phyloP scores from a whole-genome alignment of 1,140 invertebrate genomes.

The Charaxes varanes region DNA sequence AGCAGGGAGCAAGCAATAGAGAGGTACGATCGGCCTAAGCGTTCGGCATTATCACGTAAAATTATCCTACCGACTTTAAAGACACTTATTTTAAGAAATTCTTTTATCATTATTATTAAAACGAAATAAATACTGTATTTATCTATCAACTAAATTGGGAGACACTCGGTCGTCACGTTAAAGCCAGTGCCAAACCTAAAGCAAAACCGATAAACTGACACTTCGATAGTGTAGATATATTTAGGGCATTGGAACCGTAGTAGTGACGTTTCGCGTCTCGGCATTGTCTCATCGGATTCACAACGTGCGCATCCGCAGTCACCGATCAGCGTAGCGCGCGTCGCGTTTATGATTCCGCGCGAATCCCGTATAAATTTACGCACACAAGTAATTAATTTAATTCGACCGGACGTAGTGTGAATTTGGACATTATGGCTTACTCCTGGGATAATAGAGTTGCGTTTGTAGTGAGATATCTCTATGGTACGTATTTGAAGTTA shows the following conservation, averaged over 20 bases:
- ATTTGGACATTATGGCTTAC: conserved; percentile 76
- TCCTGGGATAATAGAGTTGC: conserved; percentile 87
- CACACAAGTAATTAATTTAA: conserved; percentile 1
- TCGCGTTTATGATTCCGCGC: too few species aligned
- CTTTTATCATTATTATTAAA: too few species aligned
- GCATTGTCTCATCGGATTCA: conserved; percentile 11
- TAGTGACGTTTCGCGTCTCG: conserved; percentile 10
- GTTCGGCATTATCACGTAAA: too few species aligned
- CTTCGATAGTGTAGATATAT: conserved; percentile 27
- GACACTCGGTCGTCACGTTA: too few species aligned
- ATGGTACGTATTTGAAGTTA: conserved; percentile 75
- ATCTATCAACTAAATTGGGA: too few species aligned
- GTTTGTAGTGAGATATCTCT: conserved; percentile 86
- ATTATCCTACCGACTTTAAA: too few species aligned
- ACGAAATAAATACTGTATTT: too few species aligned
- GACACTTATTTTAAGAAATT: too few species aligned
- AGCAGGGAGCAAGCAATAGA: too few species aligned
- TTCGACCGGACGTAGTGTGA: neutral
- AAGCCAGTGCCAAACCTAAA: conserved; percentile 17
- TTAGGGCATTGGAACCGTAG: conserved; percentile 22
- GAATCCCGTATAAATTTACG: too few species aligned
- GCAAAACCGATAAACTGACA: conserved; percentile 7
- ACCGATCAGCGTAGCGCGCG: conserved; percentile 2
- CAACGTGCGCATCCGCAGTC: conserved; percentile 8
- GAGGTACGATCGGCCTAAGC: too few species aligned